Evolutionary conservation across 2,113 vertebrate species (phyloP).

Genomic region (Eolophus roseicapilla): DNA sequence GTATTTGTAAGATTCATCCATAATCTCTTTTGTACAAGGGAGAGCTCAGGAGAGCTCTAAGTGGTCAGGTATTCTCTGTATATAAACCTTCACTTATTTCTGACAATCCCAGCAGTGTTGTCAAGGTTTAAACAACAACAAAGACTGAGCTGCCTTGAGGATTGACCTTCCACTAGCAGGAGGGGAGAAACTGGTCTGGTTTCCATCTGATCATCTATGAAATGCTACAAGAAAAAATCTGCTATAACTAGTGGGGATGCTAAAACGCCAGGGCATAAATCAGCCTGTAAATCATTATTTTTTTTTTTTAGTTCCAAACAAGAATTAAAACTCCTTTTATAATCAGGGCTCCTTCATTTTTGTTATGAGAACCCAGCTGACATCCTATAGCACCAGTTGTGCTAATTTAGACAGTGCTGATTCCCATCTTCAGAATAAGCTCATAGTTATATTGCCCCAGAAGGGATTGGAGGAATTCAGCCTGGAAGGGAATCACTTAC

Average conservation of each 20-base stretch:
- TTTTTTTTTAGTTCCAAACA: not conserved
- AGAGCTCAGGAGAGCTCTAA: not conserved
- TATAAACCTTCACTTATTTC: not conserved
- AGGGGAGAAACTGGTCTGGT: constrained; percentile 1
- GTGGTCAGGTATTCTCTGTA: not conserved
- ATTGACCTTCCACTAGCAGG: not conserved
- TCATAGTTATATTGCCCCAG: not conserved
- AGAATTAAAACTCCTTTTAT: not conserved
- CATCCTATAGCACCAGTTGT: not conserved
- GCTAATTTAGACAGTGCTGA: not conserved
- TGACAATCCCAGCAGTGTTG: not conserved
- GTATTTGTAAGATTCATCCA: not conserved
- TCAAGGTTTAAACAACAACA: constrained; percentile 36
- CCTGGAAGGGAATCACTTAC: not conserved
- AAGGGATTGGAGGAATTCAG: not conserved
- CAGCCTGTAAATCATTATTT: not conserved
- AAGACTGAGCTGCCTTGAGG: constrained; percentile 27
- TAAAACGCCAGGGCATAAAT: not conserved
- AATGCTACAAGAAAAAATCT: not conserved
- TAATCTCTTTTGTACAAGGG: not conserved
- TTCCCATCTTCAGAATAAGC: not conserved
- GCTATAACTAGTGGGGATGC: not conserved
- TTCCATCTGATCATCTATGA: not conserved
- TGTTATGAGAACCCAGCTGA: not conserved
- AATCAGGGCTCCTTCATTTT: not conserved